Evolutionary conservation across 1,140 invertebrate species (phyloP), one percentile per base, ranked within the genome.

Genomic region (Bactericera cockerelli): DNA sequence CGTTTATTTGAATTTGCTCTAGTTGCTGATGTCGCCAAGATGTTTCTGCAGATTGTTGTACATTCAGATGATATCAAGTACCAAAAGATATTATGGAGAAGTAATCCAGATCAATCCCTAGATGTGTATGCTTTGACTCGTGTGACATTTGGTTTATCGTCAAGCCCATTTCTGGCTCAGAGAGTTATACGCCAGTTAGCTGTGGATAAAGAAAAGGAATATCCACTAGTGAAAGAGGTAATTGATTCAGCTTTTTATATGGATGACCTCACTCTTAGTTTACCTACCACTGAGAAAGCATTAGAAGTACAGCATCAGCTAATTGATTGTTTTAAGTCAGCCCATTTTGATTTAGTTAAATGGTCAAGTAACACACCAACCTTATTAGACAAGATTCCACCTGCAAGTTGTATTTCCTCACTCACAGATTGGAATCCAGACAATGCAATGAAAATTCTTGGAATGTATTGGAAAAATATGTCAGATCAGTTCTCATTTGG

Each of bases 1-100:
- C 25, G 65, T n/a, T 26, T 60, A 31, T 53, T 59, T 33, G 39
- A 38, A 19, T 19, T 55, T 24, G 63, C 66, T 13, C n/a, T 69
- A 10, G 59, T 56, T 31, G 25, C 21, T 8, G 33, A 39, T 16
- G n/a, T 56, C 6, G 14, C 22, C 6, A 24, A 56, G 16, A 56
- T 56, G 55, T 56, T 26, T 28, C 11, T 24, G 55, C 55, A 56
- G 26, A 56, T 56, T 10, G 16, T 24, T 8, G 22, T 56, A 19
- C 16, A 59, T 26, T 2, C 1, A 2, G 21, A n/a, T 0, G 58
- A 59, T 42, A 13, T 25, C 13, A 42, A 55, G 1, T 55, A 53
- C 14, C 42, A 59, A 24, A 21, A 26, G 21, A 31, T 59, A 53
- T 13, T 59, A 22, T 59, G 42, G 38, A 14, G 58, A n/a, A 53